Evolutionary conservation across 2,888 invertebrate species (phyloP), one percentile per base, ranked within the genome.

Genomic region (Esperia sulphurella): DNA sequence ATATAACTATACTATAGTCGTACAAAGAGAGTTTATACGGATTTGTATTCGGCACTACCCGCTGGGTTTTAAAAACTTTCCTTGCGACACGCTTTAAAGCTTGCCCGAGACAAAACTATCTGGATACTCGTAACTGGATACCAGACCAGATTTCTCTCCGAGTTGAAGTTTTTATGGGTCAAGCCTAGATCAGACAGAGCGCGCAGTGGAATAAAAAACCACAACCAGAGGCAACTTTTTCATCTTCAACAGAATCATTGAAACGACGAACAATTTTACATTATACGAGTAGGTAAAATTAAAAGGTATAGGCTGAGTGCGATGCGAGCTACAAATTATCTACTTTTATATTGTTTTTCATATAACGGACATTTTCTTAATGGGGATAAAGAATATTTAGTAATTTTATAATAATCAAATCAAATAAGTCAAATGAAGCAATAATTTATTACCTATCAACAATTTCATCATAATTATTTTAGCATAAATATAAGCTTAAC

Each of bases 91-190:
- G 74, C 75, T 80, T 83, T 77, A 78, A 82, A 80, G 68, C 77
- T 71, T 67, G 58, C 66, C 58, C 66, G 70, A 69, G 79, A 82
- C 76, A 74, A 74, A 76, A 78, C 80, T 77, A 83, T 79, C 83
- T 82, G 75, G 35, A 79, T 75, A 33, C 43, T 33, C 33, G 43
- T 33, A 79, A 73, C 78, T 74, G 71, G 75, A 72, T 77, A 75
- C 70, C 59, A 73, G 63, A 74, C 74, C 71, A 75, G 83, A 78
- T 80, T 80, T 81, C 68, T 65, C 71, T 51, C 64, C 55, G 53
- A 58, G 67, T 54, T 61, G 63, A 82, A 83, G 76, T 83, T 86
- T 84, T 81, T 83, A 78, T 83, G 68, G 85, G 84, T 86, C 85
- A 86, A 83, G 74, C 83, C 78, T 72, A 80, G 85, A 81, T 85